Percentiles rank a stretch among this genome's conserved stretches.
Evolutionary conservation across 2,888 invertebrate genomes (phyloP).

Genomic region (Pemphredon lugubris): DNA sequence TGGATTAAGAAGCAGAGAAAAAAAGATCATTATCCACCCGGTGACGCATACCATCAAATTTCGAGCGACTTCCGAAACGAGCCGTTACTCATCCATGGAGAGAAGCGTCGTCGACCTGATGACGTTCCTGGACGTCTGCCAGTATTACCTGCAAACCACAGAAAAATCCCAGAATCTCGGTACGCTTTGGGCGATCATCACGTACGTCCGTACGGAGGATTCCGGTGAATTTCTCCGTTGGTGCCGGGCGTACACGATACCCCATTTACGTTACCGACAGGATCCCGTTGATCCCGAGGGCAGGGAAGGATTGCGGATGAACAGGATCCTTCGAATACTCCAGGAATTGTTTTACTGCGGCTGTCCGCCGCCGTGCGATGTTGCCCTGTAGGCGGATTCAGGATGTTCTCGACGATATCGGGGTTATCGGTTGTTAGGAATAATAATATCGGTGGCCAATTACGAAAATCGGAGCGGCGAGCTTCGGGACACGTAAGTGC

Average conservation of each 20-base stretch:
- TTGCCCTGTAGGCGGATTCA: slow-evolving; percentile 31
- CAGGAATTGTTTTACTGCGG: slow-evolving; percentile 73
- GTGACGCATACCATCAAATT: no score
- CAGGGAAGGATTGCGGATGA: slow-evolving; percentile 45
- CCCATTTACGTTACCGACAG: slow-evolving; percentile 63
- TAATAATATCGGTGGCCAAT: no score
- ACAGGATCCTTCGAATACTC: slow-evolving; percentile 63
- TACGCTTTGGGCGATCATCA: slow-evolving; percentile 75
- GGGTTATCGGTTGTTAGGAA: no score
- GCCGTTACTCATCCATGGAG: slow-evolving; percentile 37
- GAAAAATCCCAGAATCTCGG: slow-evolving; percentile 67
- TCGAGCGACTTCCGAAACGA: background rate
- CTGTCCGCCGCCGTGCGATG: slow-evolving; percentile 64
- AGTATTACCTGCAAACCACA: slow-evolving; percentile 69
- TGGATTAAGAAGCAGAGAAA: no score
- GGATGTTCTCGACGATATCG: background rate
- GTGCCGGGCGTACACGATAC: slow-evolving; percentile 70
- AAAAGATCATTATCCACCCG: background rate
- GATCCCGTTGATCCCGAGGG: slow-evolving; percentile 21
- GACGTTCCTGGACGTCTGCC: slow-evolving; percentile 76
- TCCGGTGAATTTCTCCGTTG: slow-evolving; percentile 68
- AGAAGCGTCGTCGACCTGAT: slow-evolving; percentile 73
- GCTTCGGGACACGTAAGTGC: no score
- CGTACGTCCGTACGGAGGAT: slow-evolving; percentile 74
- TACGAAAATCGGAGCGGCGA: no score